These are phyloP conservation scores for Polietes domitor DNA, from an alignment of 2,888 invertebrate species.

Conservation along the genomic window DNA sequence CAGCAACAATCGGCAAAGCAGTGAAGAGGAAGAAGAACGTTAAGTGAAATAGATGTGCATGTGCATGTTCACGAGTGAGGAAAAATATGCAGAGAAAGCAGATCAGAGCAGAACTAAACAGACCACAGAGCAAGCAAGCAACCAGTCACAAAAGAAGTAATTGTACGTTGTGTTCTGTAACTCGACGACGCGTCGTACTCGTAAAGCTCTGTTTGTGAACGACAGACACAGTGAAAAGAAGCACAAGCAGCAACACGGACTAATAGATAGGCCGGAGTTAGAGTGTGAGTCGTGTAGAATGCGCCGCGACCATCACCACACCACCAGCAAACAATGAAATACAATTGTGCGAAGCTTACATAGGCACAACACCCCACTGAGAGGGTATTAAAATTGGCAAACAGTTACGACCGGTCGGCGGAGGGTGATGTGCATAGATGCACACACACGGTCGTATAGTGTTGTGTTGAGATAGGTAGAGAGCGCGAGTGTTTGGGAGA, in stretches of 20 bases:
- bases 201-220: background rate
- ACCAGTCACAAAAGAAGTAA: slow-evolving; percentile 35
- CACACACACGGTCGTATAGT: background rate
- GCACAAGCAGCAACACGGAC: no score
- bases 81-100: slow-evolving; percentile 59
- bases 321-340: slow-evolving; percentile 21
- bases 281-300: background rate
- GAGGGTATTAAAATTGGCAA: background rate
- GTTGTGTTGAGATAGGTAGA: background rate
- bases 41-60: background rate
- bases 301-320: background rate
- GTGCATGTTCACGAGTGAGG: background rate
- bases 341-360: background rate
- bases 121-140: background rate
- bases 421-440: background rate
- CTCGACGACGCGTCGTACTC: background rate
- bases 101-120: slow-evolving; percentile 58
- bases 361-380: background rate
- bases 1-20: background rate
- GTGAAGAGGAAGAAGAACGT: background rate
- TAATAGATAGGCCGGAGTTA: no score
- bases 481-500: background rate
- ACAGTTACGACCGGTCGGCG: background rate
- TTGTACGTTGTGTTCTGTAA: slow-evolving; percentile 26
- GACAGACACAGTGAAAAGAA: background rate